Base-by-base conservation (phyloP, 2,797 vertebrate species). In the Loris lydekkerianus region DNA sequence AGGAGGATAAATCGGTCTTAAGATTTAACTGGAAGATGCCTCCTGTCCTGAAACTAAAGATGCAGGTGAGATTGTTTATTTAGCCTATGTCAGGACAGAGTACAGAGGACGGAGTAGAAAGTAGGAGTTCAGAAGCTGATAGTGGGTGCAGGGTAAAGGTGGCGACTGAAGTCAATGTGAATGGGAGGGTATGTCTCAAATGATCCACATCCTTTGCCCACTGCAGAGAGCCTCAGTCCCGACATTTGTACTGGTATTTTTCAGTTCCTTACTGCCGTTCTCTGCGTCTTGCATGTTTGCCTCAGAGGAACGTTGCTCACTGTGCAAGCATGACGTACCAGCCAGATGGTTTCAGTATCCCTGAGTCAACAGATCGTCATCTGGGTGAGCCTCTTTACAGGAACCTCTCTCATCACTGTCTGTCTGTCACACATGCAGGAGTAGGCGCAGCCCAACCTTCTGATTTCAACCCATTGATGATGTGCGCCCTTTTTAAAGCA, bases 231-330 rank as follows among this genome's bases (percentile, higher is more conserved):
- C 29, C 18, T 72, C 53, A 1, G 0, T 84, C 18, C 76, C 73
- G 49, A 7, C 14, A 25, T 91, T 40, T 69, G 14, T 25, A 3
- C 0, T 61, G 70, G 18, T 89, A 14, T 81, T 87, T 97, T 85
- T 85, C 70, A 96, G 95, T 0, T 76, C 10, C 0, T 25, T 3
- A 2, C 40, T 2, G 1, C 34, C 4, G 0, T n/a, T 1, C 0
- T 82, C n/a, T n/a, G 31, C 1, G 0, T 37, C 13, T 17, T 40
- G 11, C 2, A 10, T 0, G 3, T 89, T 0, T 0, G 13, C 6
- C 11, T 8, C 6, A 0, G 2, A 25, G 7, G 37, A 31, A 0
- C 1, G 2, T 1, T 4, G 1, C 1, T 61, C n/a, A 0, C 27
- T 6, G 17, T 37, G 17, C 2, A 0, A 10, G 13, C 1, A 9